phyloP scores from a whole-genome alignment of 30 jellyfish, hydroid and myxozoan species.

The Rhopilema esculentum region DNA sequence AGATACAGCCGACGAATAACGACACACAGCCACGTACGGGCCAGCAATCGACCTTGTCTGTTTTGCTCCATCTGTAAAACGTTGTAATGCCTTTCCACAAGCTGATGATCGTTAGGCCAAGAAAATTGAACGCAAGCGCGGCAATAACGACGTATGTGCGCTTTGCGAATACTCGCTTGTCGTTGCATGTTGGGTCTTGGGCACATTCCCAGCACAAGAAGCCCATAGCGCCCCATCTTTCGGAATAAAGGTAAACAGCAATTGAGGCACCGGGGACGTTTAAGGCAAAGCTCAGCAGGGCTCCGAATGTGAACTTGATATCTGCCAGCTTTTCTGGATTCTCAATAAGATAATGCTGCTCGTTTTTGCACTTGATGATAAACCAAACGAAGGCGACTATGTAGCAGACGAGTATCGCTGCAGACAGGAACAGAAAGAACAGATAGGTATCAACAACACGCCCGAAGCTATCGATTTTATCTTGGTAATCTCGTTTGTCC shows the following conservation, averaged over 20 bases:
- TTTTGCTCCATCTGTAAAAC: conserved; percentile 93
- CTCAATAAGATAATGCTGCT: conserved; percentile 65
- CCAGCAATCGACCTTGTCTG: conserved; percentile 97
- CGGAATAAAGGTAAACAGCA: conserved; percentile 85
- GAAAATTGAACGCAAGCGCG: conserved; percentile 67
- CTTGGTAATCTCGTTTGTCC: conserved; percentile 86
- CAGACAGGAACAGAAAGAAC: conserved; percentile 84
- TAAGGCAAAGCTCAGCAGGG: conserved; percentile 80
- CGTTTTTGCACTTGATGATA: conserved; percentile 72
- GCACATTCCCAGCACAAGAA: conserved; percentile 97
- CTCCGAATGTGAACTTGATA: conserved; percentile 86
- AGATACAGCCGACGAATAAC: conserved; percentile 85
- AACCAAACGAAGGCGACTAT: conserved; percentile 82
- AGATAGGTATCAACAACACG: conserved; percentile 83
- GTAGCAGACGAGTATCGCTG: conserved; percentile 70
- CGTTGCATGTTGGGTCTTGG: conserved; percentile 85
- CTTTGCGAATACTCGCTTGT: conserved; percentile 75
- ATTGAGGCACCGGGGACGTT: conserved; percentile 91
- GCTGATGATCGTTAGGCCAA: conserved; percentile 81
- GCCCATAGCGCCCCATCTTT: conserved; percentile 83
- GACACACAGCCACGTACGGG: conserved; percentile 97
- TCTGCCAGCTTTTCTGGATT: conserved; percentile 84
- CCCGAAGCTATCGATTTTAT: conserved; percentile 78
- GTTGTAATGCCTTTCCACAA: conserved; percentile 96
- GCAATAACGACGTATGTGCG: conserved; percentile 75